Evolutionary conservation across 2,888 invertebrate species (phyloP), one percentile per base, ranked within the genome.

Genomic region (Brenthis hecate): DNA sequence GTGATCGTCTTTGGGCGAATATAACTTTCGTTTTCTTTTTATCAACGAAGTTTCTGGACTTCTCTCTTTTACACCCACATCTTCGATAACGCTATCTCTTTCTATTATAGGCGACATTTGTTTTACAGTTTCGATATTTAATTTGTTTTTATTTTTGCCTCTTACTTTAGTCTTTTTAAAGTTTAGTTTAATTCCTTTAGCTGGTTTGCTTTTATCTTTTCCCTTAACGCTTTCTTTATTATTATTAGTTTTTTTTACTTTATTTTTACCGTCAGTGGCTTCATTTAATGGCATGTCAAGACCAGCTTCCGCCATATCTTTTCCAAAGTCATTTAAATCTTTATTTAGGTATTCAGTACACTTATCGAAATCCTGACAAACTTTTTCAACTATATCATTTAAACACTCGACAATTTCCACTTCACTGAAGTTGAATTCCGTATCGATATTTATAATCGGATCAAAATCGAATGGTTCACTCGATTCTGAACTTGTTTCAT

Each of bases 21-120:
- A 92, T 4, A 92, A 78, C 75, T 91, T 91, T 16, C 91, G 85
- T 76, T 86, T 90, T 71, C 79, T 81, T 56, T 80, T 82, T 23
- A 73, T 55, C 19, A 71, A 57, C 3, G 76, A 78, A 5, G 72
- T 74, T 64, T 74, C 50, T 50, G 16, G 32, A 13, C n/a, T 50
- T 50, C 32, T 60, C 8, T 60, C 60, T 60, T 50, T 60, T 28
- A 60, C 14, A 28, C 5, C 11, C 28, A 48, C 14, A 13, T 64
- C 62, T 51, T 75, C 74, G 23, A 78, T 76, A 48, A 75, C 69
- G 3, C 73, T 76, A 36, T 70, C 78, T 48, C 75, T 78, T 73
- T 85, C 83, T 2, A 76, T 75, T n/a, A 82, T 82, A 13, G 81
- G 80, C n/a, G 82, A 81, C 81, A 83, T 84, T 72, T 79, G 78